phyloP scores from a whole-genome alignment of 2,797 vertebrate species.

The Cirrhinus molitorella region DNA sequence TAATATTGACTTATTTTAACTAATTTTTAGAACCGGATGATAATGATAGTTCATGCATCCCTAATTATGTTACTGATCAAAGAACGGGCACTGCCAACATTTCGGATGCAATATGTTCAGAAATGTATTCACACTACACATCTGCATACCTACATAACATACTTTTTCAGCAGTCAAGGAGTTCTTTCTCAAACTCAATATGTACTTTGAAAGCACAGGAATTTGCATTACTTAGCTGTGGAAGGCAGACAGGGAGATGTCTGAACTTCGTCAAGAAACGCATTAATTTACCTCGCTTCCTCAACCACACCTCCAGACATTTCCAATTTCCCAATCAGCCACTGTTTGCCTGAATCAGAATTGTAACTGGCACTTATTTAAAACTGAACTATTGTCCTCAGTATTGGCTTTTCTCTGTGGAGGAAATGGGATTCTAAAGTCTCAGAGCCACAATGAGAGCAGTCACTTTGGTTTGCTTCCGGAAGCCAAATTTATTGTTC shows the following conservation, averaged over 20 bases:
- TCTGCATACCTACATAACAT: background rate
- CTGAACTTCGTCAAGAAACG: conserved; percentile 4
- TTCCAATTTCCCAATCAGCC: conserved; percentile 11
- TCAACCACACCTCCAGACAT: conserved; percentile 6
- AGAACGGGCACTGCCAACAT: background rate
- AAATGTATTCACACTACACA: background rate
- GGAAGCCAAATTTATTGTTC: conserved; percentile 34
- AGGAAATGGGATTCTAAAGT: conserved; percentile 32
- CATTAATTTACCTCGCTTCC: conserved; percentile 5
- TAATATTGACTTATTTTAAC: background rate
- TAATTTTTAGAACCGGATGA: background rate
- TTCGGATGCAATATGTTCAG: background rate
- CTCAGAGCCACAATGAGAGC: conserved; percentile 26
- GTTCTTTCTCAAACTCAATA: background rate
- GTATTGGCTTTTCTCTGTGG: conserved; percentile 17
- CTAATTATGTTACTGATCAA: background rate
- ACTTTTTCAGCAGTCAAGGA: background rate
- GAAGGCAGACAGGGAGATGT: background rate
- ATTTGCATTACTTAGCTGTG: background rate
- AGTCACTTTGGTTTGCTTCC: conserved; percentile 27
- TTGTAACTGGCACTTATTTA: conserved; percentile 2
- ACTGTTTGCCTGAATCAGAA: conserved; percentile 2
- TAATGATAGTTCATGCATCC: background rate
- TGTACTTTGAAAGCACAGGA: background rate
- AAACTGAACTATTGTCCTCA: conserved; percentile 26